A percentile compares a stretch with the other conserved stretches of the same genome.
These are phyloP conservation scores for Encarsia formosa DNA, from an alignment of 2,888 invertebrate species.

Conservation along the genomic window DNA sequence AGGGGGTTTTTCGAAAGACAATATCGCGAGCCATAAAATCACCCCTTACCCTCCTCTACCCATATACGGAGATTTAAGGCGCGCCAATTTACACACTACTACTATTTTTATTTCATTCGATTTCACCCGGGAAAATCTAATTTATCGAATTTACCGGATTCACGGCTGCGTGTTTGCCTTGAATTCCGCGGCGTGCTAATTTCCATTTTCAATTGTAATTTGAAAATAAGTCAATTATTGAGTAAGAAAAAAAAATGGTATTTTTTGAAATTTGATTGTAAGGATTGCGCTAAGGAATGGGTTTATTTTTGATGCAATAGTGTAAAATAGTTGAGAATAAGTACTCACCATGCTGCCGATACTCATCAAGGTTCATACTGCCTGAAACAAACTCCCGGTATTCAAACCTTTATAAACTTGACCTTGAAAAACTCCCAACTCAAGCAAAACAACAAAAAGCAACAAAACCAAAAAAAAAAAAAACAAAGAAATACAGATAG, in stretches of 20 bases:
- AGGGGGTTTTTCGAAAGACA: constrained; percentile 26
- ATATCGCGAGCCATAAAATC: constrained; percentile 38
- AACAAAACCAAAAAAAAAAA: not conserved
- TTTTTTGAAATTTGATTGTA: not conserved
- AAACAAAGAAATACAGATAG: not conserved
- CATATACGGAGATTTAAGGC: too few relatives aligned
- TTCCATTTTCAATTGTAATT: too few relatives aligned
- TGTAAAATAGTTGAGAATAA: not conserved
- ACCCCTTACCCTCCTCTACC: too few relatives aligned
- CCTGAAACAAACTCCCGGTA: constrained; percentile 1
- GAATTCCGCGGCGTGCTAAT: too few relatives aligned
- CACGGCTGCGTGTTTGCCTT: too few relatives aligned
- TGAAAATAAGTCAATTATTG: too few relatives aligned
- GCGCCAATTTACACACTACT: too few relatives aligned
- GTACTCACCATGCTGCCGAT: constrained; percentile 47
- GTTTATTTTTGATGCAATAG: too few relatives aligned
- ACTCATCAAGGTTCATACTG: constrained; percentile 47
- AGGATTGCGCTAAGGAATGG: too few relatives aligned
- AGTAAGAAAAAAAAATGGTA: too few relatives aligned
- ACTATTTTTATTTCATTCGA: constrained; percentile 18
- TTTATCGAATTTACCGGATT: constrained; percentile 18
- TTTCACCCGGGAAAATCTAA: constrained; percentile 13
- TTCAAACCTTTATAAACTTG: not conserved
- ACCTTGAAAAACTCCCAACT: not conserved
- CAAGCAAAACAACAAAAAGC: not conserved